Evolutionary conservation across 1,140 invertebrate genomes (phyloP).

Genomic region (Drosophila murphyi): DNA sequence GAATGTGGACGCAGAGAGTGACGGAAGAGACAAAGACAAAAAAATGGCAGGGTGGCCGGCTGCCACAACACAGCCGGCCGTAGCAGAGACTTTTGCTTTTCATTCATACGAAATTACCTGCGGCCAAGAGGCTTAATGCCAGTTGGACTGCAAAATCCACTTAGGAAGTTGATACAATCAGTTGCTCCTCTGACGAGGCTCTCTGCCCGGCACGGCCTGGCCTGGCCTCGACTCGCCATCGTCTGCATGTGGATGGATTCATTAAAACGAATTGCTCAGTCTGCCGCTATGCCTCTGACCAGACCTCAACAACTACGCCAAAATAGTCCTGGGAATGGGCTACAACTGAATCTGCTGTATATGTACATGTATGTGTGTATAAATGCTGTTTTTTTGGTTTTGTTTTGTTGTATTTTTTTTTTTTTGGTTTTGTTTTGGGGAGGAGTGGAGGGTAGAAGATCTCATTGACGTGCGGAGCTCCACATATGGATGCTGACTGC

Average conservation of each 20-base stretch:
- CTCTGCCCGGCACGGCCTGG: conserved; percentile 1
- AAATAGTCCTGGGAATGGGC: conserved; percentile 45
- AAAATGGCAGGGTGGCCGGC: neutral
- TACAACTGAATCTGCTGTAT: conserved; percentile 18
- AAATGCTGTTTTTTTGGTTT: conserved; percentile 68
- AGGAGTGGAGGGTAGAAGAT: conserved; percentile 25
- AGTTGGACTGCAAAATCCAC: conserved; percentile 83
- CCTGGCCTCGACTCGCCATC: conserved; percentile 1
- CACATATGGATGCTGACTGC: conserved; percentile 21
- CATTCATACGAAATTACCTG: conserved; percentile 83
- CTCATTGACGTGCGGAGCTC: conserved; percentile 70
- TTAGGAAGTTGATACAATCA: conserved; percentile 83
- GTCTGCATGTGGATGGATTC: conserved; percentile 71
- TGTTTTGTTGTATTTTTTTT: conserved; percentile 43
- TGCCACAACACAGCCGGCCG: neutral
- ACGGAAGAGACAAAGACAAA: neutral
- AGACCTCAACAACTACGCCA: conserved; percentile 27
- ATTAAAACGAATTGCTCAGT: conserved; percentile 81
- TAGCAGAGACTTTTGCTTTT: conserved; percentile 72
- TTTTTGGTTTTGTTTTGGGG: conserved; percentile 67
- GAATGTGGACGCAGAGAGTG: conserved; percentile 24
- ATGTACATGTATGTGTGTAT: conserved; percentile 39
- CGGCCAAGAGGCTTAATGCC: conserved; percentile 81
- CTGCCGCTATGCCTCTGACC: conserved; percentile 43
- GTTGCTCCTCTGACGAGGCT: conserved; percentile 65